Percentiles rank a stretch among this genome's conserved stretches.
These are phyloP conservation scores for Drosophila antonietae DNA, from an alignment of 2,888 invertebrate species.

Conservation along the genomic window DNA sequence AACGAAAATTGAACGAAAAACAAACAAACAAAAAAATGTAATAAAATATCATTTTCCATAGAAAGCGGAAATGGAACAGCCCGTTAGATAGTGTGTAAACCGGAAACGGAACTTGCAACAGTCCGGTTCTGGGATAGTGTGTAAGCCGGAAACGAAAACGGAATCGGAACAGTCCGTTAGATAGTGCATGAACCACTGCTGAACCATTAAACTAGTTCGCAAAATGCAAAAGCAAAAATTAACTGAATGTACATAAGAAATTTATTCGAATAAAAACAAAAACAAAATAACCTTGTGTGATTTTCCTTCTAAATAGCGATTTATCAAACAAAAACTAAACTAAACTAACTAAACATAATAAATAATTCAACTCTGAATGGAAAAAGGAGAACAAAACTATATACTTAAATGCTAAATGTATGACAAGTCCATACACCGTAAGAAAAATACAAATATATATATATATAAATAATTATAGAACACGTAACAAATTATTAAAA, in stretches of 20 bases:
- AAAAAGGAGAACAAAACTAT: constrained; percentile 38
- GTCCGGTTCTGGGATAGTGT: constrained; percentile 22
- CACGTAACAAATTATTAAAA: constrained; percentile 45
- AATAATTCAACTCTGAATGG: constrained; percentile 36
- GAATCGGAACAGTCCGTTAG: constrained; percentile 20
- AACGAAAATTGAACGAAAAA: background rate
- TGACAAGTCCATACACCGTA: constrained; percentile 67
- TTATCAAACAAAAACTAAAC: constrained; percentile 47
- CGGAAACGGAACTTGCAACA: constrained; percentile 8
- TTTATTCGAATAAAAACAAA: constrained; percentile 37
- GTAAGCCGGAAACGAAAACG: constrained; percentile 8
- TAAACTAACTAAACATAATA: constrained; percentile 40
- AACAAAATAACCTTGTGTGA: constrained; percentile 64
- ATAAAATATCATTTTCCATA: constrained; percentile 5
- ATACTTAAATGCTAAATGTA: constrained; percentile 50
- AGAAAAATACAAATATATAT: constrained; percentile 19
- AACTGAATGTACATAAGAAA: constrained; percentile 62
- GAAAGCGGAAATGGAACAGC: constrained; percentile 2
- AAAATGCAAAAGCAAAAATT: constrained; percentile 12
- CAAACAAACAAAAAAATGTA: background rate
- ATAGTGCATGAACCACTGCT: constrained; percentile 25
- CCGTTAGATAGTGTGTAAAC: constrained; percentile 9
- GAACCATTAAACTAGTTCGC: constrained; percentile 19
- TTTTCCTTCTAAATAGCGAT: constrained; percentile 73
- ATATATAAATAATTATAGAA: constrained; percentile 37